A percentile compares a stretch with the other conserved stretches of the same genome.
Conservation (phyloP, 2,113 vertebrate genomes). For the Corythaixoides concolor region DNA sequence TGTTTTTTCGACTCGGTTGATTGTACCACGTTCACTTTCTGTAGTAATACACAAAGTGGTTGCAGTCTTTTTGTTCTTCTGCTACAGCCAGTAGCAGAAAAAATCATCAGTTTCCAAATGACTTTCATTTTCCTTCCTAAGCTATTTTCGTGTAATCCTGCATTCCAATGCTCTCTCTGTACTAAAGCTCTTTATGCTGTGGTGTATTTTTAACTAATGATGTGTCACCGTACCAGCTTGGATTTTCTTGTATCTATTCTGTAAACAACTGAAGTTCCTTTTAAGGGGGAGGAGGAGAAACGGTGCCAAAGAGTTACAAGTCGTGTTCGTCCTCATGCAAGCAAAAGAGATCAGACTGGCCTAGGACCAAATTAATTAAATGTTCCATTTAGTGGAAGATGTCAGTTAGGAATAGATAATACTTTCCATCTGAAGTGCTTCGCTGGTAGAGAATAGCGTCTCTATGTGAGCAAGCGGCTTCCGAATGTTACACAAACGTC, state of each 20-base stretch:
- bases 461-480: slow-evolving; percentile 1
- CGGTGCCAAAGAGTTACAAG: background rate
- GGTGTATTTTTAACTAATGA: slow-evolving; percentile 56
- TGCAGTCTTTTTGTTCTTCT: background rate
- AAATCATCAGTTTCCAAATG: slow-evolving; percentile 9
- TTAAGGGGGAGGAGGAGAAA: slow-evolving; percentile 19
- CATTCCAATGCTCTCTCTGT: background rate
- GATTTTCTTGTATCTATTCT: slow-evolving; percentile 56
- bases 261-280: slow-evolving; percentile 64
- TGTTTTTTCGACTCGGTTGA: background rate
- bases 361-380: slow-evolving; percentile 59
- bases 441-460: background rate
- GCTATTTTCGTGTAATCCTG: background rate
- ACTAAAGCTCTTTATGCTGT: slow-evolving; percentile 31
- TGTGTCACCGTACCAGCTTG: slow-evolving; percentile 22
- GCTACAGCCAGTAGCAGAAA: background rate
- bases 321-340: background rate
- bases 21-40: background rate
- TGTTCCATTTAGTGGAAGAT: slow-evolving; percentile 63
- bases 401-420: slow-evolving; percentile 59
- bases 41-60: background rate
- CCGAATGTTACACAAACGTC: slow-evolving; percentile 50
- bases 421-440: slow-evolving; percentile 36
- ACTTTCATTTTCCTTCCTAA: slow-evolving; percentile 50
- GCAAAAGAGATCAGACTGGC: slow-evolving; percentile 27